Evolutionary conservation across 2,888 invertebrate genomes (phyloP).

Genomic region (Scotopteryx bipunctaria): DNA sequence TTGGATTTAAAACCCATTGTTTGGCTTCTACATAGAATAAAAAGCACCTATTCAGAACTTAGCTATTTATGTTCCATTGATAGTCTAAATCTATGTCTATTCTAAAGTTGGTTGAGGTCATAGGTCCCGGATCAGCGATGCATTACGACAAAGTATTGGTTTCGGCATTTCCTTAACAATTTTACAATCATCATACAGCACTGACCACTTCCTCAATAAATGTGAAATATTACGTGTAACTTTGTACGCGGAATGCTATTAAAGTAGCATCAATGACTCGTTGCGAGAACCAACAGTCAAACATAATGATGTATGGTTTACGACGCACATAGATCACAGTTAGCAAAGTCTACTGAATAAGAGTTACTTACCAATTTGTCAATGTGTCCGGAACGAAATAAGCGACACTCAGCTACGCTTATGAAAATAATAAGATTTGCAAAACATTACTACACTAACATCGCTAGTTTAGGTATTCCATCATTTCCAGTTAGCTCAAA

Average conservation of each 20-base stretch:
- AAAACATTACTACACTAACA: too few species aligned
- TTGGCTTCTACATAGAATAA: neutral
- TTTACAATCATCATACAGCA: slow-evolving; percentile 19
- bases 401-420: neutral
- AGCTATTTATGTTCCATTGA: neutral
- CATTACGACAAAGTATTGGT: slow-evolving; percentile 14
- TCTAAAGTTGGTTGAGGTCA: slow-evolving; percentile 5
- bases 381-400: neutral
- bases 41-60: neutral
- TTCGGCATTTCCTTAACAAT: slow-evolving; percentile 18
- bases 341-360: neutral
- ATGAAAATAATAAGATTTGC: neutral
- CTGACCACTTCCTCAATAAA: slow-evolving; percentile 25
- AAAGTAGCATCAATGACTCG: slow-evolving; percentile 14
- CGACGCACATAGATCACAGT: neutral
- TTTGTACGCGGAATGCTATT: slow-evolving; percentile 15
- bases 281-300: slow-evolving; percentile 4
- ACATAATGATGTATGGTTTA: neutral
- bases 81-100: slow-evolving; percentile 4
- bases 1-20: slow-evolving; percentile 5
- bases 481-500: too few species aligned
- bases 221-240: slow-evolving; percentile 20
- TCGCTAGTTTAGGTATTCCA: too few species aligned
- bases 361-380: neutral
- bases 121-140: slow-evolving; percentile 8